Conservation (phyloP, 2,888 invertebrate species). For the Dolomedes plantarius region DNA sequence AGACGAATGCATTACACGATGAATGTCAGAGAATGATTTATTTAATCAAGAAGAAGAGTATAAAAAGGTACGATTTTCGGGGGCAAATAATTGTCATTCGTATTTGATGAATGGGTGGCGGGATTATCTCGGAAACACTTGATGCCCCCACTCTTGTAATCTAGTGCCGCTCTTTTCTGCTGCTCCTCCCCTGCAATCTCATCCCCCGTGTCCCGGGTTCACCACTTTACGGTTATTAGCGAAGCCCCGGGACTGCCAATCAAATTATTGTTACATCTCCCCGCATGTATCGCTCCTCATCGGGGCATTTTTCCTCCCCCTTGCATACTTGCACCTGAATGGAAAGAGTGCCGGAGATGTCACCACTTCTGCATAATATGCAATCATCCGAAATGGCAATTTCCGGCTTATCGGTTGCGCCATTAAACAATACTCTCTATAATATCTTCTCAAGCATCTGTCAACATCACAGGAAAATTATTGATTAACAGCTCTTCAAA, state of each 20-base stretch:
- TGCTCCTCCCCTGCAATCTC: conserved; percentile 48
- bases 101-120: conserved; percentile 65
- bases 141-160: conserved; percentile 53
- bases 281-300: conserved; percentile 29
- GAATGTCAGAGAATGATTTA: background rate
- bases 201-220: conserved; percentile 73
- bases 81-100: conserved; percentile 5
- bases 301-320: background rate
- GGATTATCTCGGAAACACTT: conserved; percentile 66
- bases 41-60: background rate
- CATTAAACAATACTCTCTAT: background rate
- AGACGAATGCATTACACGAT: background rate
- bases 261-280: conserved; percentile 70
- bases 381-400: background rate
- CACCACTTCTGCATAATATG: background rate
- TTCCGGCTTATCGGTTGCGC: background rate
- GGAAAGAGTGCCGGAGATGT: background rate
- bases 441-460: too few species aligned
- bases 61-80: background rate
- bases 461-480: too few species aligned
- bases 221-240: conserved; percentile 71
- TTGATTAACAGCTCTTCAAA: too few species aligned
- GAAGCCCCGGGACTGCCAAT: conserved; percentile 60
- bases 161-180: conserved; percentile 51
- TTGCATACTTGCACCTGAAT: background rate